These are phyloP conservation scores for Aporophyla nigra DNA, from an alignment of 2,888 invertebrate genomes.

Conservation along the genomic window DNA sequence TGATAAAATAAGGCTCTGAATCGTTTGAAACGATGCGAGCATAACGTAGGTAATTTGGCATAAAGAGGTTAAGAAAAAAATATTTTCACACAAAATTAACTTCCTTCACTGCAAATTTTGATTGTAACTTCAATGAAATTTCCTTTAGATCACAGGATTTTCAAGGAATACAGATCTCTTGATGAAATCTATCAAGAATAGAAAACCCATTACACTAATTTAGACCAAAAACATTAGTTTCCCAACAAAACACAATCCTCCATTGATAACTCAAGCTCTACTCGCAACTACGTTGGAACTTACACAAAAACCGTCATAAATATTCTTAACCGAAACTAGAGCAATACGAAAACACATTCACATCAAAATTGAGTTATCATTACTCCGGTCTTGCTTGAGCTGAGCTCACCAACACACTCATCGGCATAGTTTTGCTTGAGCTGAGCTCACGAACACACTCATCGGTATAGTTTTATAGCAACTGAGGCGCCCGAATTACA, in stretches of 20 bases:
- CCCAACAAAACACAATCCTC: slow-evolving; percentile 17
- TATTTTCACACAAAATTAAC: no score
- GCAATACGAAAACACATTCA: slow-evolving; percentile 69
- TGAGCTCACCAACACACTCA: slow-evolving; percentile 63
- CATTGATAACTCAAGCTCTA: slow-evolving; percentile 42
- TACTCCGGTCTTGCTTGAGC: slow-evolving; percentile 59
- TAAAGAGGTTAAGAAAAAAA: no score
- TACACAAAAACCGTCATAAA: slow-evolving; percentile 66
- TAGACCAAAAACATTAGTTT: slow-evolving; percentile 14
- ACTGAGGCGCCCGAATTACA: slow-evolving; percentile 72
- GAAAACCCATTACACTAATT: slow-evolving; percentile 20
- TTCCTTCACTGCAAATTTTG: neutral
- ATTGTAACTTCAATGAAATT: neutral
- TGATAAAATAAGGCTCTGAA: no score
- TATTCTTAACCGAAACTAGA: slow-evolving; percentile 65
- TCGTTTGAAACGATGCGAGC: no score
- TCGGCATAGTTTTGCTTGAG: slow-evolving; percentile 56
- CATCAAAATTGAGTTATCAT: slow-evolving; percentile 71
- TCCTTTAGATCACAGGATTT: neutral
- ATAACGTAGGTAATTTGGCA: no score
- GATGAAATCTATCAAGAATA: neutral
- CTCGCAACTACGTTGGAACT: slow-evolving; percentile 40
- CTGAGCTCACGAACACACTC: slow-evolving; percentile 62
- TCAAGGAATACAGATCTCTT: neutral
- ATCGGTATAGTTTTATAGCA: slow-evolving; percentile 67